These are phyloP conservation scores for Sylvilagus floridanus DNA, from an alignment of 2,797 vertebrate species.

Conservation along the genomic window DNA sequence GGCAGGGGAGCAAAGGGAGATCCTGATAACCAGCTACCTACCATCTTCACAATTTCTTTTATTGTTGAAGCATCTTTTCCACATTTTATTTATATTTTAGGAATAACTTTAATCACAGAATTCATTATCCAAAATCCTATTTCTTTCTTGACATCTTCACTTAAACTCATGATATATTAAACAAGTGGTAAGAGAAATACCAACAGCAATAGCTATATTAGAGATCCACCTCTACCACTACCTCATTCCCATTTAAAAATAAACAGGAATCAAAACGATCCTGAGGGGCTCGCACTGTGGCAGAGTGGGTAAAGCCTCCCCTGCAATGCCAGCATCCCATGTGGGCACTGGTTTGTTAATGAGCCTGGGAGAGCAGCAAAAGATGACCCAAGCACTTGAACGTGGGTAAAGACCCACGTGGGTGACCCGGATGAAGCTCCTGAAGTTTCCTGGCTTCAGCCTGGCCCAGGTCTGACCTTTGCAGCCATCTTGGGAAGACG, in stretches of 20 bases:
- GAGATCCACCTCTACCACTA: slow-evolving; percentile 14
- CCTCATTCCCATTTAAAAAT: slow-evolving; percentile 3
- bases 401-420: no score
- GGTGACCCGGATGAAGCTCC: no score
- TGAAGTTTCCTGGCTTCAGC: no score
- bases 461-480: no score
- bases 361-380: no score
- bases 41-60: neutral
- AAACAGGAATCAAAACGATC: slow-evolving; percentile 18
- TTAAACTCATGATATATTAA: slow-evolving; percentile 35
- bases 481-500: no score
- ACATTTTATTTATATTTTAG: slow-evolving; percentile 48
- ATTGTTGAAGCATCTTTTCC: slow-evolving; percentile 6
- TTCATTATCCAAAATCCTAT: neutral
- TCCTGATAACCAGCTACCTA: neutral
- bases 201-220: slow-evolving; percentile 30
- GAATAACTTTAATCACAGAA: slow-evolving; percentile 32
- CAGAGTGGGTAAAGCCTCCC: no score
- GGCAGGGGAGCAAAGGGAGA: rapidly evolving
- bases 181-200: slow-evolving; percentile 41
- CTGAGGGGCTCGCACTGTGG: neutral
- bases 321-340: no score
- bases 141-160: slow-evolving; percentile 22
- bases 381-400: no score
- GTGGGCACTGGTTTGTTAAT: no score